Evolutionary conservation across 2,797 vertebrate species (phyloP), one percentile per base, ranked within the genome.

Genomic region (Gambusia yucatana): DNA sequence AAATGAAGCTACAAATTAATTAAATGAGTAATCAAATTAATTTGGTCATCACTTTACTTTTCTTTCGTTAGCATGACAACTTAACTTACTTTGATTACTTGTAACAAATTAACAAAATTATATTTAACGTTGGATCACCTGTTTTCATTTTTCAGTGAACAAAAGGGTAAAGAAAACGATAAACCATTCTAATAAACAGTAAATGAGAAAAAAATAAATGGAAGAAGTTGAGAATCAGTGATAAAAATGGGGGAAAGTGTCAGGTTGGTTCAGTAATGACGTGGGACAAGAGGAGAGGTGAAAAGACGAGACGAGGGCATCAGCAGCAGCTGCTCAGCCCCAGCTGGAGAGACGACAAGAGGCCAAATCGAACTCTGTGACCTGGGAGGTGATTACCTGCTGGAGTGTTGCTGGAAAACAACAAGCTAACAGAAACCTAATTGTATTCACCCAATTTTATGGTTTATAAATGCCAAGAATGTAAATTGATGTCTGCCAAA

Each of bases 271-370:
- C 33, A 48, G 36, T 13, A 33, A n/a, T 3, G 3, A 73, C 61
- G 9, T 25, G 17, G 52, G 47, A 67, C 10, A 57, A 61, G 41
- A 63, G 36, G 30, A 74, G 43, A 70, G 33, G 22, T 3, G 48
- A 22, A 30, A 72, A 72, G 57, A 71, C 44, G 30, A 81, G 80
- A 65, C 39, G 77, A 80, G 33, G 75, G 33, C 73, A 57, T 73
- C 78, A 73, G 75, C 72, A 55, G 2, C 8, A n/a, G 59, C 76
- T 73, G 71, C 84, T 84, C 73, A 33, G 80, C 55, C 82, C 28
- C 89, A 88, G 90, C 86, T 88, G 88, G 79, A 89, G 82, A 79
- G 77, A 55, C 3, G 73, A 20, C 75, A 61, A 59, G 76, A 84
- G 79, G 77, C 77, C 50, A 11, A 74, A 82, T 57, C 13, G 13